Evolutionary conservation across 2,888 invertebrate genomes (phyloP), one percentile per base, ranked within the genome.

Genomic region (Hirtodrosophila trivittata): DNA sequence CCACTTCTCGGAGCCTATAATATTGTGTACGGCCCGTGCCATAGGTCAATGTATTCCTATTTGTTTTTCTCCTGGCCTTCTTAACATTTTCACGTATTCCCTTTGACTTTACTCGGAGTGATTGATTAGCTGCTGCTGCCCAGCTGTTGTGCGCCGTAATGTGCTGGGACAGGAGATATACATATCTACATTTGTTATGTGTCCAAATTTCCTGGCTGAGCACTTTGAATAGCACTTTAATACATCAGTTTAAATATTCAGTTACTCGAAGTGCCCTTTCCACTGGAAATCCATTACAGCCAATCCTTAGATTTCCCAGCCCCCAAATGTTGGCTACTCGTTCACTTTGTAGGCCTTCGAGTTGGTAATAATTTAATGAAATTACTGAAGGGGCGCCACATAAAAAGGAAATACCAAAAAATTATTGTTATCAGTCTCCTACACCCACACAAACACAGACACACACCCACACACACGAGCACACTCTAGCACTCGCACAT

Each of bases 351-450:
- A 41, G 35, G 47, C 14, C 45, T 25, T 46, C n/a, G 45, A 16
- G 47, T 9, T 12, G 25, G 41, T 43, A 57, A 69, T 66, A 69
- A 75, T 69, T 82, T 72, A 55, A 57, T 64, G 49, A 66, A 82
- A 69, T 75, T 54, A 69, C 66, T 52, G 25, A 16, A 39, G 25
- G 25, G 38, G 9, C 10, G 54, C 28, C 49, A 33, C 73, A 72
- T 68, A 66, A 68, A 75, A 64, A 59, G 39, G 30, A 46, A 46
- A 56, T 63, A 45, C 43, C 41, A 63, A 52, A 68, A 21, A 54
- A 75, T 54, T 66, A 71, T 66, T 77, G 63, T 75, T 77, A 77
- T 77, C 78, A 62, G 58, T 7, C 56, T 30, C 12, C n/a, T 35
- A 16, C 80, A 69, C 42, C 50, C 56, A 38, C 55, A 38, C 33